Evolutionary conservation across 2,113 vertebrate genomes (phyloP).

Genomic region (Odobenus rosmarus): DNA sequence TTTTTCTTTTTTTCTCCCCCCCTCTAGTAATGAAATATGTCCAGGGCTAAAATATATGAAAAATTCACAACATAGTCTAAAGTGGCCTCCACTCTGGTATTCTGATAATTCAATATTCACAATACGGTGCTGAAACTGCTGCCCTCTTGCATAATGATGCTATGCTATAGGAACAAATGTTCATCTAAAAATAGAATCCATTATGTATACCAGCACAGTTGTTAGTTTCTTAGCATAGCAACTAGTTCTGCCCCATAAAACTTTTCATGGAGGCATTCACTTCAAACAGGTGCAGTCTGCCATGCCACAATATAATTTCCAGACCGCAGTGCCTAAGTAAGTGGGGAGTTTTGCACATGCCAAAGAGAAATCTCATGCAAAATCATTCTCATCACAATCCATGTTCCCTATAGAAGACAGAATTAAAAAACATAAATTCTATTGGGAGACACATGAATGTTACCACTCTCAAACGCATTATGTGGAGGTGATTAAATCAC

Average conservation of each 20-base stretch:
- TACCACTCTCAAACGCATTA: neutral
- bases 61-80: neutral
- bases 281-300: constrained; percentile 52
- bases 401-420: neutral
- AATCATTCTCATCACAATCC: neutral
- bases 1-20: neutral
- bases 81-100: neutral
- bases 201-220: constrained; percentile 64
- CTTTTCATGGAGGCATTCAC: constrained; percentile 56
- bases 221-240: constrained; percentile 67
- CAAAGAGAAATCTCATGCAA: neutral
- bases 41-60: neutral
- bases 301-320: neutral
- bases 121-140: neutral
- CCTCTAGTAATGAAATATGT: neutral
- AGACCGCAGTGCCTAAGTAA: neutral
- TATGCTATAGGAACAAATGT: constrained; percentile 66
- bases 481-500: neutral
- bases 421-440: neutral
- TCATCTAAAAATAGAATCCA: constrained; percentile 75
- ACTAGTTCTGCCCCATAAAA: constrained; percentile 74
- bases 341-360: neutral
- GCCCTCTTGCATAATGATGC: constrained; percentile 55
- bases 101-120: constrained; percentile 47
- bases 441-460: neutral